These are phyloP conservation scores for Ophthalmolycus amberensis DNA, from an alignment of 2,113 vertebrate species.

Conservation along the genomic window DNA sequence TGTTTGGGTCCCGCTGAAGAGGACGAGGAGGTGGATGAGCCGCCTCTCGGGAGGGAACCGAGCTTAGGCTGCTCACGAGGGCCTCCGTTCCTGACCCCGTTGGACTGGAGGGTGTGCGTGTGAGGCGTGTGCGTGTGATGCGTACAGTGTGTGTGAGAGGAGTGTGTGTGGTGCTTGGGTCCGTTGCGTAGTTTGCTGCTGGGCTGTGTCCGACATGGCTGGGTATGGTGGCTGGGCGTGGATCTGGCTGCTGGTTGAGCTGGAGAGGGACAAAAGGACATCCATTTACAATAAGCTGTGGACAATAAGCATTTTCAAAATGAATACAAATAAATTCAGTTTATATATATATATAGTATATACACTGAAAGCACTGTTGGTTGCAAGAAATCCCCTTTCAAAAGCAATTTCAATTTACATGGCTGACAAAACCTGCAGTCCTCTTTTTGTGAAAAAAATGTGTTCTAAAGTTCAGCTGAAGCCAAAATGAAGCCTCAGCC, in stretches of 20 bases:
- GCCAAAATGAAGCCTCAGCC: background rate
- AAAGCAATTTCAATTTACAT: background rate
- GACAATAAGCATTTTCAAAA: slow-evolving; percentile 1
- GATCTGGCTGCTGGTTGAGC: slow-evolving; percentile 82
- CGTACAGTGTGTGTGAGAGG: slow-evolving; percentile 66
- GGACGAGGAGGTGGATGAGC: slow-evolving; percentile 81
- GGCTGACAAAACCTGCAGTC: background rate
- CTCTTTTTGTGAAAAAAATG: background rate
- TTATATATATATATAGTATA: background rate
- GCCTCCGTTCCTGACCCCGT: slow-evolving; percentile 71
- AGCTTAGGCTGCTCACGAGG: slow-evolving; percentile 77
- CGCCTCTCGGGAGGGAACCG: slow-evolving; percentile 77
- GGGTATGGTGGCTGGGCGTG: slow-evolving; percentile 65
- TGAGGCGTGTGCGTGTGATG: slow-evolving; percentile 66
- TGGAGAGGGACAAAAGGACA: slow-evolving; percentile 51
- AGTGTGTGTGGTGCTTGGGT: slow-evolving; percentile 69
- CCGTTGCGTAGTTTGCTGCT: slow-evolving; percentile 83
- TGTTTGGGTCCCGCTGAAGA: slow-evolving; percentile 79
- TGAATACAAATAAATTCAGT: background rate
- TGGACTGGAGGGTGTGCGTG: slow-evolving; percentile 60
- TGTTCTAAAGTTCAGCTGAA: background rate
- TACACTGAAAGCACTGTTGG: background rate
- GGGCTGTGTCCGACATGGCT: slow-evolving; percentile 72
- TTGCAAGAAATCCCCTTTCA: background rate
- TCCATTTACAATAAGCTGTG: slow-evolving; percentile 5